Evolutionary conservation across 2,113 vertebrate genomes (phyloP), one percentile per base, ranked within the genome.

Genomic region (Anhinga rufa): DNA sequence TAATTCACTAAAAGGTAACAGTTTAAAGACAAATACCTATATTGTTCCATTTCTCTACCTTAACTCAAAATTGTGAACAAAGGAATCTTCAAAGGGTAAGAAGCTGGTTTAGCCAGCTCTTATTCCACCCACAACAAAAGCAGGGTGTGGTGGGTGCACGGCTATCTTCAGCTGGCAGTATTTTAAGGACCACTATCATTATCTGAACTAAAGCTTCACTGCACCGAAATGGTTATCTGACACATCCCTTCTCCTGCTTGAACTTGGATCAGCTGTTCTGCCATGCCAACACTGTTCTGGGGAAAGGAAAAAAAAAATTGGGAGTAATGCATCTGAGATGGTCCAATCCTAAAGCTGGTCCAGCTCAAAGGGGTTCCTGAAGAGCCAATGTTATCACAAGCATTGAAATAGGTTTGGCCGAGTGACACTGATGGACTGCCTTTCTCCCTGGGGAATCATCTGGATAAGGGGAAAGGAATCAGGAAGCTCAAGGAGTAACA

Each of bases 41-140:
- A 26, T 6, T 17, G 34, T 34, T 40, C 42, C 17, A 48, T 36
- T 62, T 19, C 69, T 92, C 48, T 49, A 46, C 74, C 52, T 90
- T 40, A 88, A 72, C n/a, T 82, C 75, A 54, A 51, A 92, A 58
- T 3, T 19, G 25, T 66, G 78, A 95, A 72, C 86, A 92, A 65
- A 91, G 36, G 28, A 61, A 46, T 42, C 91, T 94, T 95, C 88
- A 96, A 91, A 97, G 65, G 12, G 48, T 9, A 51, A 70, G 60
- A 68, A 92, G 96, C 93, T 94, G 80, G 96, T 97, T 86, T 48
- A 92, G 90, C 93, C 77, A 95, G 95, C 80, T 92, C 71, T 34
- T 61, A 42, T 1, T 69, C 57, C 83, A 93, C 68, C 84, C 75
- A 85, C 69, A 16, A 88, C 76, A 64, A 46, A 77, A 57, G 88